Conservation (phyloP, 2,113 vertebrate species). For the Columba livia region DNA sequence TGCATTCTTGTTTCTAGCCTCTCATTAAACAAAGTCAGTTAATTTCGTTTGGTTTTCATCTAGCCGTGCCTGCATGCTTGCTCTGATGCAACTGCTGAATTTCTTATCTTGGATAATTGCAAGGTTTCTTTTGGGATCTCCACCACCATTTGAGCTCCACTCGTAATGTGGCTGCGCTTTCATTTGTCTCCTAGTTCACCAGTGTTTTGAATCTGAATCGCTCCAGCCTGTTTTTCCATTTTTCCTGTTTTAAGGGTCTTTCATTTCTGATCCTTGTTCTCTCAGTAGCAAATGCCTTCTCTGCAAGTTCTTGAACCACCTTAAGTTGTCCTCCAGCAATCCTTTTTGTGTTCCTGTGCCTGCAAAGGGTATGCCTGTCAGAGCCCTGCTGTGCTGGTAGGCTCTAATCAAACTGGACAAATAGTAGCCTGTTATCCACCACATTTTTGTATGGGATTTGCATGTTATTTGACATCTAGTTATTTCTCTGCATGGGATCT, state of each 20-base stretch:
- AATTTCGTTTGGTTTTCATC: slow-evolving; percentile 42
- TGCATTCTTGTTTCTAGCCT: slow-evolving; percentile 41
- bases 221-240: background rate
- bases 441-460: background rate
- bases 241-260: background rate
- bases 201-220: background rate
- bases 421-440: background rate
- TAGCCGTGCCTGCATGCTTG: background rate
- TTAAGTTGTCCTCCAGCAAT: background rate
- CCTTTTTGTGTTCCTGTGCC: background rate
- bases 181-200: background rate
- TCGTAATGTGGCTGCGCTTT: background rate
- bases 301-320: background rate
- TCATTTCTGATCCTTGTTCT: background rate
- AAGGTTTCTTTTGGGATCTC: background rate
- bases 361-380: background rate
- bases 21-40: slow-evolving; percentile 58
- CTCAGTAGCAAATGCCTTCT: background rate
- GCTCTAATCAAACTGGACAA: background rate
- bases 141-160: background rate
- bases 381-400: background rate
- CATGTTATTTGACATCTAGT: background rate
- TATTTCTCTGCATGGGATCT: background rate
- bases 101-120: background rate
- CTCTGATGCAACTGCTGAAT: slow-evolving; percentile 8